Percentiles rank a stretch among this genome's conserved stretches.
phyloP scores from a whole-genome alignment of 2,797 vertebrate species.

The Nyctalus aviator region DNA sequence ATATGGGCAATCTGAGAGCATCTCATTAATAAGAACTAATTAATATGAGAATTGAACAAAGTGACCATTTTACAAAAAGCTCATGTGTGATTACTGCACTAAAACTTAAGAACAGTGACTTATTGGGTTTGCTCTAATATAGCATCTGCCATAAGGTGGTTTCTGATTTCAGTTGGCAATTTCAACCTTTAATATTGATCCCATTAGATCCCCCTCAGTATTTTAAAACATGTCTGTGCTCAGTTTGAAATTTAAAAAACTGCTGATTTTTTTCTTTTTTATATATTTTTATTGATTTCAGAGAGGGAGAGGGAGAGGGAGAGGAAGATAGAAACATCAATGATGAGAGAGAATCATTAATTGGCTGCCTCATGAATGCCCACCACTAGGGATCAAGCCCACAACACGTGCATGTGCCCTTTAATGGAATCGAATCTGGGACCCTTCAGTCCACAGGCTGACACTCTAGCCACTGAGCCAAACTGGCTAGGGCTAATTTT shows the following conservation, averaged over 20 bases:
- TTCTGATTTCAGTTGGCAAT: constrained; percentile 42
- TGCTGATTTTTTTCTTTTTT: neutral
- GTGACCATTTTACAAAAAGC: neutral
- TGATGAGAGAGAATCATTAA: no score
- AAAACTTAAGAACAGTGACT: constrained; percentile 33
- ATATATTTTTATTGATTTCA: no score
- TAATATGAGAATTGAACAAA: constrained; percentile 42
- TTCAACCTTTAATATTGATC: neutral
- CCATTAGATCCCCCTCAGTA: neutral
- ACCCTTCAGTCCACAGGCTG: no score
- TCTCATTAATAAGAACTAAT: constrained; percentile 2
- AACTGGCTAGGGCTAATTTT: no score
- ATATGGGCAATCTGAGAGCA: neutral
- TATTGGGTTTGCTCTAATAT: constrained; percentile 23
- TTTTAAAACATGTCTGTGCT: constrained; percentile 28
- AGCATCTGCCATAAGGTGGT: neutral
- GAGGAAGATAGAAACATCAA: no score
- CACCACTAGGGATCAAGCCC: no score
- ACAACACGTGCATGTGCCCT: no score
- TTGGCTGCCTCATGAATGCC: no score
- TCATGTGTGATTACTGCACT: constrained; percentile 2
- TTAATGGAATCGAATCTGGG: no score
- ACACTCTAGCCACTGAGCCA: no score
- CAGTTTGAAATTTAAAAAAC: neutral
- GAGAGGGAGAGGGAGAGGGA: no score